phyloP scores from a whole-genome alignment of 2,888 invertebrate genomes.

The Plemyria rubiginata region DNA sequence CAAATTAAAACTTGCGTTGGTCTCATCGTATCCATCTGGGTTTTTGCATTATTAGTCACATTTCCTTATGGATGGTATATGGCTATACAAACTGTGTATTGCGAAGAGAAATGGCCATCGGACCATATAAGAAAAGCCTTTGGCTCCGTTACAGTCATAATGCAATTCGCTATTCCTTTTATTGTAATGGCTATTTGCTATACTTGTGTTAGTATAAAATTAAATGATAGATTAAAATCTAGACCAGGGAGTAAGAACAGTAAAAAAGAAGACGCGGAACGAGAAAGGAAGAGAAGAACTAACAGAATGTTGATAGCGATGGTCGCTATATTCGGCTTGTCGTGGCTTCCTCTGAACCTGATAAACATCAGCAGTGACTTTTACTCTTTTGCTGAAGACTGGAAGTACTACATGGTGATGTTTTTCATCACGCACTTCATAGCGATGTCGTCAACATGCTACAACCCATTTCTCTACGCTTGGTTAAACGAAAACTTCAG shows the following conservation, averaged over 20 bases:
- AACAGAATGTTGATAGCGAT: conserved; percentile 96
- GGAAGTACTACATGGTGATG: conserved; percentile 89
- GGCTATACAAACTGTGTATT: conserved; percentile 83
- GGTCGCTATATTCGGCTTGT: conserved; percentile 94
- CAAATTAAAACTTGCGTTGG: conserved; percentile 89
- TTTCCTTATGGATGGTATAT: conserved; percentile 94
- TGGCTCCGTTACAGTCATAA: conserved; percentile 90
- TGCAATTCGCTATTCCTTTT: conserved; percentile 95
- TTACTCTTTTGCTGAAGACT: conserved; percentile 85
- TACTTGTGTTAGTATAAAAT: conserved; percentile 90
- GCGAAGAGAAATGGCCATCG: conserved; percentile 92
- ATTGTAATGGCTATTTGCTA: conserved; percentile 94
- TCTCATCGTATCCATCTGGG: conserved; percentile 93
- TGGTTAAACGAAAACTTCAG: conserved; percentile 98
- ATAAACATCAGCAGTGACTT: conserved; percentile 91
- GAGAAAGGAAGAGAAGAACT: conserved; percentile 91
- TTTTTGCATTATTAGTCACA: conserved; percentile 90
- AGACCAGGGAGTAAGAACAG: conserved; percentile 91
- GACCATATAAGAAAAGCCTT: conserved; percentile 89
- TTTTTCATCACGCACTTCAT: conserved; percentile 93
- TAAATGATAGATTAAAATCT: conserved; percentile 89
- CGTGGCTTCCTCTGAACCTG: conserved; percentile 93
- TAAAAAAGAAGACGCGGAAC: conserved; percentile 91
- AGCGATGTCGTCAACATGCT: conserved; percentile 97
- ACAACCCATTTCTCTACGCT: conserved; percentile 97